Conservation (phyloP, 2,113 vertebrate species). For the Anthoscopus minutus region DNA sequence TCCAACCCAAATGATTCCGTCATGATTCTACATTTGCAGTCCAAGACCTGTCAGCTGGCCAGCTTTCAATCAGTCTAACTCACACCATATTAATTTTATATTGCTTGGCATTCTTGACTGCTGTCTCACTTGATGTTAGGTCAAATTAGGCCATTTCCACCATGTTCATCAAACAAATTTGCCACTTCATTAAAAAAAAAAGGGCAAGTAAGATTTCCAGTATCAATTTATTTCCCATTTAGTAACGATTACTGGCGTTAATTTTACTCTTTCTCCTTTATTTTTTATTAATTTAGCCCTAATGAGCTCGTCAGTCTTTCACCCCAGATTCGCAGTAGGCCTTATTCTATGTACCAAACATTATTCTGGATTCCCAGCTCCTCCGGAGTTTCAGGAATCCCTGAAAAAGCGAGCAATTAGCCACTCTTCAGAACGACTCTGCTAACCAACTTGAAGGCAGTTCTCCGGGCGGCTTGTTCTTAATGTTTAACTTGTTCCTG, state of each 20-base stretch:
- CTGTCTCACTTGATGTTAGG: not conserved
- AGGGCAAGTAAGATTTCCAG: not conserved
- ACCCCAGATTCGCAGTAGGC: not conserved
- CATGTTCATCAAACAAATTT: not conserved
- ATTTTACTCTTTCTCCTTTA: not conserved
- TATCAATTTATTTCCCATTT: not conserved
- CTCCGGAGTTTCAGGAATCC: not conserved
- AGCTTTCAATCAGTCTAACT: not conserved
- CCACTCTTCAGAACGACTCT: not conserved
- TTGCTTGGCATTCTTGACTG: not conserved
- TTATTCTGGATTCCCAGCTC: not conserved
- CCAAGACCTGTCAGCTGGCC: not conserved
- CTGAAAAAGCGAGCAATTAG: not conserved
- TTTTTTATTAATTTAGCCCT: not conserved
- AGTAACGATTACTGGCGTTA: not conserved
- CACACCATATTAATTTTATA: not conserved
- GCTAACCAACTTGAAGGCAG: not conserved
- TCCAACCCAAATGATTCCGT: not conserved
- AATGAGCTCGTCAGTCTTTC: not conserved
- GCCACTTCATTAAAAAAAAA: not conserved
- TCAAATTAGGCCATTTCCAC: not conserved
- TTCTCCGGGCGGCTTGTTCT: not conserved
- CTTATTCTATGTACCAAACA: not conserved
- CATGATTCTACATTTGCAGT: not conserved
- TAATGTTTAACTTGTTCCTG: not conserved